A percentile compares a stretch with the other conserved stretches of the same genome.
Evolutionary conservation across 2,888 invertebrate genomes (phyloP).

Genomic region (Caenorhabditis sinica): DNA sequence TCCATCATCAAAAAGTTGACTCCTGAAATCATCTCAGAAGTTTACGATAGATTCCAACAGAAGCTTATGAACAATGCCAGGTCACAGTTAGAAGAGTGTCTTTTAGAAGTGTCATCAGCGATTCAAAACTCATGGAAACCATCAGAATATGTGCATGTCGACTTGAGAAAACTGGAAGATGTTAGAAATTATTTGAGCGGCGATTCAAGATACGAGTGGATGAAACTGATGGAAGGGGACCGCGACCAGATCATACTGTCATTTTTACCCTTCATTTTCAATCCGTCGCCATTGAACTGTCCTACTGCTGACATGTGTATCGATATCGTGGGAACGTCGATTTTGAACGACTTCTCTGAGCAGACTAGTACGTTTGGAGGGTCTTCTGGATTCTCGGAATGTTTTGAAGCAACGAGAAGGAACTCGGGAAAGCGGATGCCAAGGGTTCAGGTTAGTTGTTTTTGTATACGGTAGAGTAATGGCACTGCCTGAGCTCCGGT

Average conservation of each 20-base stretch:
- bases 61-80: conserved; percentile 29
- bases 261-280: conserved; percentile 22
- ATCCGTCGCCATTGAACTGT: conserved; percentile 68
- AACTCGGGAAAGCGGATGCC: conserved; percentile 45
- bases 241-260: conserved; percentile 8
- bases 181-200: conserved; percentile 40
- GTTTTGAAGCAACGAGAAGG: conserved; percentile 68
- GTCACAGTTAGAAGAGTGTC: conserved; percentile 23
- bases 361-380: conserved; percentile 37
- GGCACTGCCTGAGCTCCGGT: no score
- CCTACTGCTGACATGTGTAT: conserved; percentile 67
- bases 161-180: conserved; percentile 41
- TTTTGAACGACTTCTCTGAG: conserved; percentile 59
- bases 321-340: conserved; percentile 64
- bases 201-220: conserved; percentile 55
- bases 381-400: conserved; percentile 57
- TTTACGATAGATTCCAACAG: conserved; percentile 74
- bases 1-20: conserved; percentile 68
- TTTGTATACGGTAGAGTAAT: no score
- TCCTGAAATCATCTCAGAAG: conserved; percentile 66
- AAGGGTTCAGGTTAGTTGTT: conserved; percentile 53
- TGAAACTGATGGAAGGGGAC: conserved; percentile 7
- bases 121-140: conserved; percentile 23
- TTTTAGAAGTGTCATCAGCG: conserved; percentile 48
- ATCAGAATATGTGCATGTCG: conserved; percentile 12